Conservation (phyloP, 37 sponge, comb jelly and placozoan genomes). For the Cliona cf. orientalis region DNA sequence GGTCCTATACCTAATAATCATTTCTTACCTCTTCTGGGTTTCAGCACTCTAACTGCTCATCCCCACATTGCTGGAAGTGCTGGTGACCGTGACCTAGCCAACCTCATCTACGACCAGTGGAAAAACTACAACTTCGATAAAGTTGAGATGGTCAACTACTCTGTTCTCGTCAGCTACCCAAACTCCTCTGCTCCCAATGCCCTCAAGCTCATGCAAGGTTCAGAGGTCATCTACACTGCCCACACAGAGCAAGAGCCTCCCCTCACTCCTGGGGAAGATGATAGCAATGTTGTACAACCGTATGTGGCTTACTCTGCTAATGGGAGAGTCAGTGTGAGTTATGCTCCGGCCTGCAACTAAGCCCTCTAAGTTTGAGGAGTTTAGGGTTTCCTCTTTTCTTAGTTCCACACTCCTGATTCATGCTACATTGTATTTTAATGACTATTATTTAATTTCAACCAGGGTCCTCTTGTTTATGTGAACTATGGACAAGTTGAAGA, state of each 20-base stretch:
- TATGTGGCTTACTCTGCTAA: conserved; percentile 75
- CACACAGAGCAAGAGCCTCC: conserved; percentile 53
- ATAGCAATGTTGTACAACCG: conserved; percentile 63
- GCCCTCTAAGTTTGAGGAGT: no score
- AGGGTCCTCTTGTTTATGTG: conserved; percentile 86
- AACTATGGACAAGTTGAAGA: conserved; percentile 84
- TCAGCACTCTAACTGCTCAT: conserved; percentile 46
- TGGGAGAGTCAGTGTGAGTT: conserved; percentile 47
- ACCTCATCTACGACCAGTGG: conserved; percentile 50
- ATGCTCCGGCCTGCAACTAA: no score
- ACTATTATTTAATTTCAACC: neutral
- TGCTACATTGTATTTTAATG: neutral
- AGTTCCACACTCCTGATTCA: no score
- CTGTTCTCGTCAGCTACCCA: conserved; percentile 66
- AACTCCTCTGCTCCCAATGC: conserved; percentile 52
- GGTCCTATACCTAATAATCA: neutral
- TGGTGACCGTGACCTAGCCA: conserved; percentile 50
- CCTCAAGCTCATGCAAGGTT: conserved; percentile 14
- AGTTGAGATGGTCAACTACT: conserved; percentile 69
- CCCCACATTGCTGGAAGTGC: conserved; percentile 82
- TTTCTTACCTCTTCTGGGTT: neutral
- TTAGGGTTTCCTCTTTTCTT: no score
- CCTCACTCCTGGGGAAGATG: conserved; percentile 62
- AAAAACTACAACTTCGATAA: conserved; percentile 45
- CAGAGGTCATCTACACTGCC: conserved; percentile 43